Evolutionary conservation across 2,113 vertebrate species (phyloP).

Genomic region (Hemiscyllium ocellatum): DNA sequence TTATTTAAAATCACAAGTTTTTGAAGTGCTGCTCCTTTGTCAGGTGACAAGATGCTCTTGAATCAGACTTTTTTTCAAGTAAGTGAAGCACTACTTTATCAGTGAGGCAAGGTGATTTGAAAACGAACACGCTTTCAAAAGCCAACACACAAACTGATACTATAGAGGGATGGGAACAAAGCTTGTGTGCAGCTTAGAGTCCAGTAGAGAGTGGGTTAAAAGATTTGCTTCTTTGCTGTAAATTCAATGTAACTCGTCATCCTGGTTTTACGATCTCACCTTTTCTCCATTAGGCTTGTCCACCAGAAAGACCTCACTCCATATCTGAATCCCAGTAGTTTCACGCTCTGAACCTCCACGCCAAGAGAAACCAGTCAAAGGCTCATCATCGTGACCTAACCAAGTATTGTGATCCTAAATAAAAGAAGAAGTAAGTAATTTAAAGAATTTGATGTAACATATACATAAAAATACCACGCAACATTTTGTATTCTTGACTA

Average conservation of each 20-base stretch:
- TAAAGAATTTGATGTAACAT: slow-evolving; percentile 15
- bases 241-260: neutral
- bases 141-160: neutral
- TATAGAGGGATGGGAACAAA: neutral
- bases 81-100: neutral
- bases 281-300: slow-evolving; percentile 86
- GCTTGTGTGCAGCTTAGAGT: neutral
- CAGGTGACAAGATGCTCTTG: neutral
- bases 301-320: slow-evolving; percentile 93
- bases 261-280: slow-evolving; percentile 52
- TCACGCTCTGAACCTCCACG: slow-evolving; percentile 91
- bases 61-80: neutral
- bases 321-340: slow-evolving; percentile 95
- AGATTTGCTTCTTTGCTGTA: neutral
- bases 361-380: slow-evolving; percentile 94
- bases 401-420: slow-evolving; percentile 73
- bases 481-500: neutral
- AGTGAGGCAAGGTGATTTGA: neutral
- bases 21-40: too few relatives aligned
- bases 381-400: slow-evolving; percentile 83
- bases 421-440: slow-evolving; percentile 41
- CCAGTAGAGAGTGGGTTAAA: neutral
- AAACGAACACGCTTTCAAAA: neutral
- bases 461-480: neutral
- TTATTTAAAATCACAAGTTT: too few relatives aligned